Conservation (phyloP, 2,888 invertebrate species). For the Acleris laterana region DNA sequence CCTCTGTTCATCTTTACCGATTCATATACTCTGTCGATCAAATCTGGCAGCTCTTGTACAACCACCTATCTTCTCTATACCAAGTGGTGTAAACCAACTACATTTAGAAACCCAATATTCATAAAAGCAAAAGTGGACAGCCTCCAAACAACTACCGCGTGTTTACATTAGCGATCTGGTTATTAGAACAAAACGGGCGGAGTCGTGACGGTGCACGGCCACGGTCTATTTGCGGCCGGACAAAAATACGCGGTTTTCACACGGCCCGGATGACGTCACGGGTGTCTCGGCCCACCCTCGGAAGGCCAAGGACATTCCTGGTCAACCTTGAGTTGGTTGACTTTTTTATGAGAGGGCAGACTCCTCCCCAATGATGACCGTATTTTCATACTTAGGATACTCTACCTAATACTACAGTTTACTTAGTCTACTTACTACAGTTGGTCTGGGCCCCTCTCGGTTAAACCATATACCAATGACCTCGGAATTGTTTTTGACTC, state of each 20-base stretch:
- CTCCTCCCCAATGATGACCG: no score
- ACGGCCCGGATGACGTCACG: slow-evolving; percentile 53
- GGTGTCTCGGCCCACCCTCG: slow-evolving; percentile 37
- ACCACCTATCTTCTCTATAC: background rate
- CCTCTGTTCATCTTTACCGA: no score
- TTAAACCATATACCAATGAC: no score
- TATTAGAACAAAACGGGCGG: slow-evolving; percentile 49
- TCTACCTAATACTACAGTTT: no score
- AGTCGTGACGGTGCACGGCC: slow-evolving; percentile 43
- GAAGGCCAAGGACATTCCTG: slow-evolving; percentile 36
- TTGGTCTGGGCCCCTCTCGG: no score
- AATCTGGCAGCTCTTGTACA: no score
- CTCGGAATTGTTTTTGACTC: no score
- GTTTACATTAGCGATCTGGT: slow-evolving; percentile 40
- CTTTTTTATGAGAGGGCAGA: no score
- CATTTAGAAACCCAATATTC: slow-evolving; percentile 16
- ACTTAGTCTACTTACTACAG: no score
- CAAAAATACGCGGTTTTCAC: slow-evolving; percentile 67
- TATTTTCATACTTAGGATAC: no score
- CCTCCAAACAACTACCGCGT: slow-evolving; percentile 14
- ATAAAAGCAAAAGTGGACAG: slow-evolving; percentile 12
- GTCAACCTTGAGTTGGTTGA: slow-evolving; percentile 34
- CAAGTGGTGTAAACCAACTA: background rate
- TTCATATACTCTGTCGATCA: no score
- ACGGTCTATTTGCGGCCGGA: slow-evolving; percentile 56